phyloP scores from a whole-genome alignment of 2,797 vertebrate species.

The Malurus leucopterus region DNA sequence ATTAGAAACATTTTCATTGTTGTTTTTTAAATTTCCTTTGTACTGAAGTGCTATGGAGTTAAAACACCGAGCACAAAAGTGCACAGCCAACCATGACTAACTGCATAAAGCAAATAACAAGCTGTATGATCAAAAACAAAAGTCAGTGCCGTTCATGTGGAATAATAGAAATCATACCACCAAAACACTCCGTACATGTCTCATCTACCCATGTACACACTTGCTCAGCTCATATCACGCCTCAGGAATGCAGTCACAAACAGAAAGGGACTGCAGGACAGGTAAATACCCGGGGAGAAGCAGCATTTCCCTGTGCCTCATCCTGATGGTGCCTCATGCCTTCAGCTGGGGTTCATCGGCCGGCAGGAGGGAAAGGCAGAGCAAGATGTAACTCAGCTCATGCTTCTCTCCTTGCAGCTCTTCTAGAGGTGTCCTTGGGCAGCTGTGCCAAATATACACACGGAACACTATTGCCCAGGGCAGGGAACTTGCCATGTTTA shows the following conservation, averaged over 20 bases:
- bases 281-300: neutral
- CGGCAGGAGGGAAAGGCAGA: neutral
- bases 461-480: neutral
- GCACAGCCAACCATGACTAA: slow-evolving; percentile 55
- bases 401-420: neutral
- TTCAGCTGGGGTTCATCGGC: accelerated
- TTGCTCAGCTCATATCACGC: neutral
- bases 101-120: slow-evolving; percentile 45
- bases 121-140: slow-evolving; percentile 61
- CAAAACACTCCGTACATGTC: neutral
- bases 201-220: neutral
- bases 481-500: neutral
- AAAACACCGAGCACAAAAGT: slow-evolving; percentile 56
- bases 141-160: slow-evolving; percentile 23
- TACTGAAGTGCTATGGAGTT: slow-evolving; percentile 61
- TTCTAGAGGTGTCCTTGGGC: neutral
- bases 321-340: neutral
- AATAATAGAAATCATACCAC: slow-evolving; percentile 49
- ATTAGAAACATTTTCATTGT: slow-evolving; percentile 66
- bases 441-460: accelerated
- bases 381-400: neutral
- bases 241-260: slow-evolving; percentile 12
- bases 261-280: neutral
- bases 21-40: slow-evolving; percentile 62
- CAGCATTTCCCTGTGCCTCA: neutral